phyloP scores from a whole-genome alignment of 2,888 invertebrate species.

The Drosophila prostipennis region DNA sequence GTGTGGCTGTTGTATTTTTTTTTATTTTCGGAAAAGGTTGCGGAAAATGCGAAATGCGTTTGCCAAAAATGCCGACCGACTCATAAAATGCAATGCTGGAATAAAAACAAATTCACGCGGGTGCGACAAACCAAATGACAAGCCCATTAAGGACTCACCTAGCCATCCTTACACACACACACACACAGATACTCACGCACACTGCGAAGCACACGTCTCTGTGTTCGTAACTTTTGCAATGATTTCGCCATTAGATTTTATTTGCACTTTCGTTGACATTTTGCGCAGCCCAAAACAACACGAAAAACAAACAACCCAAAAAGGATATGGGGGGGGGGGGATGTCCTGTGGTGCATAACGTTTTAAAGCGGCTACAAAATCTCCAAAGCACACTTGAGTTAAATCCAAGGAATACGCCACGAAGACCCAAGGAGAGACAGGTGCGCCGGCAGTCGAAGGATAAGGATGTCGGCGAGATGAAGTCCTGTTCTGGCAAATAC shows the following conservation, averaged over 20 bases:
- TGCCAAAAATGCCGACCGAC: slow-evolving; percentile 58
- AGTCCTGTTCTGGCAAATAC: slow-evolving; percentile 4
- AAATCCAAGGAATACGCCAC: slow-evolving; percentile 63
- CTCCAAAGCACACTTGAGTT: slow-evolving; percentile 79
- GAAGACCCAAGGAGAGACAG: slow-evolving; percentile 12
- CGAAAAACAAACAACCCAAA: slow-evolving; percentile 28
- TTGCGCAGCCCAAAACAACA: slow-evolving; percentile 62
- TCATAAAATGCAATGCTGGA: slow-evolving; percentile 78
- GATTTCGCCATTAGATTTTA: slow-evolving; percentile 80
- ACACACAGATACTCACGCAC: slow-evolving; percentile 7
- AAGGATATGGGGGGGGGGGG: slow-evolving; percentile 27
- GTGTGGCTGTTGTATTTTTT: background rate
- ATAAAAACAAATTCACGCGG: slow-evolving; percentile 79
- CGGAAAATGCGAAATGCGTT: slow-evolving; percentile 36
- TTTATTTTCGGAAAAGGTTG: slow-evolving; percentile 13
- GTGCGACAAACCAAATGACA: slow-evolving; percentile 77
- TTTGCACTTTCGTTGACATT: slow-evolving; percentile 80
- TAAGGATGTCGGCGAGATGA: slow-evolving; percentile 19
- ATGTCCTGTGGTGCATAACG: slow-evolving; percentile 25
- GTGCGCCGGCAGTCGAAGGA: slow-evolving; percentile 29
- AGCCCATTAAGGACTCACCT: slow-evolving; percentile 58
- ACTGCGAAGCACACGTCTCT: slow-evolving; percentile 13
- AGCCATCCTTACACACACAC: slow-evolving; percentile 1
- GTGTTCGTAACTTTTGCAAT: slow-evolving; percentile 68
- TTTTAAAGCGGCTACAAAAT: slow-evolving; percentile 77